phyloP scores from a whole-genome alignment of 2,113 vertebrate genomes.

The Hippoglossus stenolepis region DNA sequence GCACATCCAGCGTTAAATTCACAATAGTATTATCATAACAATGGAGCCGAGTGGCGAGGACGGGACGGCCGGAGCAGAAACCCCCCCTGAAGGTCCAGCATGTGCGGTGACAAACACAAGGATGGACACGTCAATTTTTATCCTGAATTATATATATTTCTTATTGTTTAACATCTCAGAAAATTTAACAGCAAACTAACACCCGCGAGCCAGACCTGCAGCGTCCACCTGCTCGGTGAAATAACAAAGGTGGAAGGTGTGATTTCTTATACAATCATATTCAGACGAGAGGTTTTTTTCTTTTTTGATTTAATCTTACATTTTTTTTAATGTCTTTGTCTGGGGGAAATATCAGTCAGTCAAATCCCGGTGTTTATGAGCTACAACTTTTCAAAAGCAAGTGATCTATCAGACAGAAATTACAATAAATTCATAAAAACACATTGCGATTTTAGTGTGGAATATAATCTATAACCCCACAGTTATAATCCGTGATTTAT shows the following conservation, averaged over 20 bases:
- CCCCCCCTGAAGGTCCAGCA: slow-evolving; percentile 62
- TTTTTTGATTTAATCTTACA: background rate
- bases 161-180: background rate
- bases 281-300: background rate
- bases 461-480: background rate
- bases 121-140: slow-evolving; percentile 20
- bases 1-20: slow-evolving; percentile 75
- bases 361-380: background rate
- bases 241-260: background rate
- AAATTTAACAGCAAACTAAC: background rate
- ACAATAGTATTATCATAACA: slow-evolving; percentile 84
- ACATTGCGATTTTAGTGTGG: background rate
- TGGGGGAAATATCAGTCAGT: background rate
- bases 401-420: background rate
- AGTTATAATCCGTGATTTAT: background rate
- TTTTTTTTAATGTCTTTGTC: slow-evolving; percentile 4
- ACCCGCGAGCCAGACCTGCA: slow-evolving; percentile 11
- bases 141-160: no score
- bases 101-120: slow-evolving; percentile 41
- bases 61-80: slow-evolving; percentile 52
- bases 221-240: background rate
- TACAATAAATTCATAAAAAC: background rate
- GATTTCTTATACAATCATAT: slow-evolving; percentile 1
- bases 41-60: slow-evolving; percentile 66
- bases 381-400: slow-evolving; percentile 35